A percentile compares a stretch with the other conserved stretches of the same genome.
Conservation (phyloP, 2,888 invertebrate genomes). For the Therioaphis trifolii region DNA sequence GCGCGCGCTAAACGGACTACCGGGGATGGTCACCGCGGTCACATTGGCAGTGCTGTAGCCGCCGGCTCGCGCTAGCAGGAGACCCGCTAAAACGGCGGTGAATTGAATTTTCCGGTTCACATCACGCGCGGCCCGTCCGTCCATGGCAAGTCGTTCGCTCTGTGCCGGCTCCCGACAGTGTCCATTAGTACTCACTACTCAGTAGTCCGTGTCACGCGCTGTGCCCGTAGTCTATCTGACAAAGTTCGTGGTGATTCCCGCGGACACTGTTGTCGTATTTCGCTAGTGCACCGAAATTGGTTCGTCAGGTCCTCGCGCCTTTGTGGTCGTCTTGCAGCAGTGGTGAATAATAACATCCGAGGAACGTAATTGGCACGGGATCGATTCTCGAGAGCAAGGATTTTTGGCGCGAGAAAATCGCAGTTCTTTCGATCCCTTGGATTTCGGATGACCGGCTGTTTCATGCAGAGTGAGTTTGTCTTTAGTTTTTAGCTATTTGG, state of each 20-base stretch:
- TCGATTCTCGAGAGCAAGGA: too few species aligned
- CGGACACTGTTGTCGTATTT: constrained; percentile 6
- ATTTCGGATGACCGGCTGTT: too few species aligned
- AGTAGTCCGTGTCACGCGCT: neutral
- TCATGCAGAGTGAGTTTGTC: too few species aligned
- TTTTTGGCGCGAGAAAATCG: too few species aligned
- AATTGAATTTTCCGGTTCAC: constrained; percentile 62
- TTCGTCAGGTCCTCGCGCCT: constrained; percentile 7
- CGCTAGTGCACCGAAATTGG: constrained; percentile 35
- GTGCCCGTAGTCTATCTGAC: too few species aligned
- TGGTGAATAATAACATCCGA: too few species aligned
- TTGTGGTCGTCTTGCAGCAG: constrained; percentile 10
- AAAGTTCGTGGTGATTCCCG: too few species aligned
- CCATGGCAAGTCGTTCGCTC: constrained; percentile 11
- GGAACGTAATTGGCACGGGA: too few species aligned
- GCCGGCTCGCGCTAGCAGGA: neutral
- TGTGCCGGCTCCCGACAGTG: constrained; percentile 1
- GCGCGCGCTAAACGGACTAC: neutral
- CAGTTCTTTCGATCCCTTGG: too few species aligned
- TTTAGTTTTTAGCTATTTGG: too few species aligned
- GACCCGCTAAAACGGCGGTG: constrained; percentile 52
- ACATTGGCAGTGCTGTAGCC: neutral
- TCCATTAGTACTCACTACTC: too few species aligned
- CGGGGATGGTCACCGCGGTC: neutral
- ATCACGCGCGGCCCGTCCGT: constrained; percentile 26